Percentiles rank a stretch among this genome's conserved stretches.
Conservation (phyloP, 2,888 invertebrate genomes). For the Lepidochitona cinerea region DNA sequence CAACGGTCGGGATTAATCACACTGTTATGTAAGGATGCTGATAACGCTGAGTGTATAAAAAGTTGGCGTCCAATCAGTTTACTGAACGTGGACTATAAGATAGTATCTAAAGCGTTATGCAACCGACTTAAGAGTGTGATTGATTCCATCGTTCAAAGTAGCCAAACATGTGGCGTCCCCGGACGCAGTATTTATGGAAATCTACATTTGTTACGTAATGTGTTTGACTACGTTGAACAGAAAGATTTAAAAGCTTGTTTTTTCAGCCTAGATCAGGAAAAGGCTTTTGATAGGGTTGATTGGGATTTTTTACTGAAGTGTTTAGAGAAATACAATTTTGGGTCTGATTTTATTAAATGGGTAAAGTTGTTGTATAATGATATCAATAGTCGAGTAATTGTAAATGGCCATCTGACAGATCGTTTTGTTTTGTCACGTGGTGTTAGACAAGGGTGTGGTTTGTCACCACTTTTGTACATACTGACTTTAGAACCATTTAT, state of each 20-base stretch:
- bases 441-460: not conserved
- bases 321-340: slow-evolving; percentile 34
- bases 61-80: slow-evolving; percentile 39
- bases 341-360: slow-evolving; percentile 29
- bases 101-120: slow-evolving; percentile 34
- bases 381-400: not conserved
- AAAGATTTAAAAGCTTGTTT: slow-evolving; percentile 29
- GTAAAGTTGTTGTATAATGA: slow-evolving; percentile 33
- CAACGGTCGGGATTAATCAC: slow-evolving; percentile 24
- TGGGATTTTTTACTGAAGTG: slow-evolving; percentile 34
- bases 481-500: slow-evolving; percentile 3
- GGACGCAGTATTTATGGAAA: slow-evolving; percentile 40
- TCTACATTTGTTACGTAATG: slow-evolving; percentile 32
- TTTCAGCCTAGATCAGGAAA: slow-evolving; percentile 40
- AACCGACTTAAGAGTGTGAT: slow-evolving; percentile 31
- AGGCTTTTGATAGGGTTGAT: slow-evolving; percentile 41
- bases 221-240: slow-evolving; percentile 34
- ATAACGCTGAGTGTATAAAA: slow-evolving; percentile 26
- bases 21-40: slow-evolving; percentile 34
- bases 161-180: slow-evolving; percentile 38
- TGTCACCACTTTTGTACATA: slow-evolving; percentile 4
- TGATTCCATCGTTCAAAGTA: slow-evolving; percentile 20
- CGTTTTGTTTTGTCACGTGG: not conserved
- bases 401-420: not conserved
- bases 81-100: slow-evolving; percentile 38